Conservation (phyloP, 2,888 invertebrate genomes). For the Cheilosia grossa region DNA sequence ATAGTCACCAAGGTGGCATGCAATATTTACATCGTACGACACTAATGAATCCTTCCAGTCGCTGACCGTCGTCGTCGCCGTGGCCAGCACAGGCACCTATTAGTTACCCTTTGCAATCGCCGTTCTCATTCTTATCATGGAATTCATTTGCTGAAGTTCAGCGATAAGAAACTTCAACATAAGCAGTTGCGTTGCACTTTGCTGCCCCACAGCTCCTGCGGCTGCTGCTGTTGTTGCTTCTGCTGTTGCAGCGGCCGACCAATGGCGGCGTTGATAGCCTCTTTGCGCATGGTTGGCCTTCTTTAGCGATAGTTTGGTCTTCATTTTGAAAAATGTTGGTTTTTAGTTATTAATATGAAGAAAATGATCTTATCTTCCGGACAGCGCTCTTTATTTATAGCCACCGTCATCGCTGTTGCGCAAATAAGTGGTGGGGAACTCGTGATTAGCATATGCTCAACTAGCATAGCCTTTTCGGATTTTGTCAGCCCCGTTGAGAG, state of each 20-base stretch:
- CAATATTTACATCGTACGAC: slow-evolving; percentile 73
- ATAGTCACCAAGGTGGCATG: slow-evolving; percentile 73
- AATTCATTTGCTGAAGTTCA: slow-evolving; percentile 74
- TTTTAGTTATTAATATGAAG: slow-evolving; percentile 74
- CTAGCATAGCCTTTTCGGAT: slow-evolving; percentile 44
- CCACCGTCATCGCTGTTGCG: slow-evolving; percentile 45
- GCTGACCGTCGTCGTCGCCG: slow-evolving; percentile 17
- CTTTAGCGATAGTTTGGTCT: slow-evolving; percentile 58
- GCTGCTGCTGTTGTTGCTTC: slow-evolving; percentile 8
- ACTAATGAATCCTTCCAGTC: slow-evolving; percentile 71
- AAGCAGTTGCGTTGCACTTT: slow-evolving; percentile 70
- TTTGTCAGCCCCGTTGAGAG: slow-evolving; percentile 14
- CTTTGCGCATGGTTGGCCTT: slow-evolving; percentile 35
- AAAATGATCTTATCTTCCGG: slow-evolving; percentile 69
- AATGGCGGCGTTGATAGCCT: slow-evolving; percentile 61
- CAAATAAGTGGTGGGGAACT: slow-evolving; percentile 16
- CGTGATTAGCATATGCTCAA: slow-evolving; percentile 56
- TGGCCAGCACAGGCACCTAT: slow-evolving; percentile 54
- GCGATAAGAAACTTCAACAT: slow-evolving; percentile 62
- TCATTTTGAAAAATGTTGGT: slow-evolving; percentile 74
- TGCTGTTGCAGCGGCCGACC: slow-evolving; percentile 26
- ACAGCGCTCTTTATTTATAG: slow-evolving; percentile 69
- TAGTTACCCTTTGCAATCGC: slow-evolving; percentile 67
- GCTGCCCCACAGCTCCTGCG: slow-evolving; percentile 41
- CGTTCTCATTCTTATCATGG: slow-evolving; percentile 71